These are phyloP conservation scores for Oppia nitens DNA, from an alignment of 1,140 invertebrate genomes.

Conservation along the genomic window DNA sequence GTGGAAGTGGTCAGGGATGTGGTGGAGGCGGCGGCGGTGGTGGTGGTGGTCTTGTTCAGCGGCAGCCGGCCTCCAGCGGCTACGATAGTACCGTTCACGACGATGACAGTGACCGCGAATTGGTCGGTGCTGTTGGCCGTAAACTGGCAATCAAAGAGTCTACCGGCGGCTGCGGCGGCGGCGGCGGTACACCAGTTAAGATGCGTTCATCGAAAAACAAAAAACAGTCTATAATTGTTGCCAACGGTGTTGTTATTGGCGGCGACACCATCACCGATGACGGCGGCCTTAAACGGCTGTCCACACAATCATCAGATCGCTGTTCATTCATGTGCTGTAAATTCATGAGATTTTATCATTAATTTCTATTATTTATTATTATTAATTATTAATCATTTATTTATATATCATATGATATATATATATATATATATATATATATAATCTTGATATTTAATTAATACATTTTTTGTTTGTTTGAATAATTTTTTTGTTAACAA, in stretches of 20 bases:
- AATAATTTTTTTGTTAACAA: no score
- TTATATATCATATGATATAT: no score
- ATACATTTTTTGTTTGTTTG: no score
- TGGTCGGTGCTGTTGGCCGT: background rate
- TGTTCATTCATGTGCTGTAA: background rate
- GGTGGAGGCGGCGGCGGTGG: background rate
- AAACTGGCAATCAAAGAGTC: background rate
- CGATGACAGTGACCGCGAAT: constrained; percentile 2
- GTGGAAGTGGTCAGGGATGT: background rate
- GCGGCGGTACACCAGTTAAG: background rate
- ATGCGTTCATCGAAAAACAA: background rate
- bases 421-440: no score
- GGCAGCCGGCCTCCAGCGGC: constrained; percentile 11
- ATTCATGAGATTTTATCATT: background rate
- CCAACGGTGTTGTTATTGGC: background rate
- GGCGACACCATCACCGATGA: background rate
- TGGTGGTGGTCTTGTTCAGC: background rate
- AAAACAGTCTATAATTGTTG: background rate
- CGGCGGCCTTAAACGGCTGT: background rate
- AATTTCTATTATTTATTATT: no score
- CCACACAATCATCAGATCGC: background rate
- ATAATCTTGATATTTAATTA: no score
- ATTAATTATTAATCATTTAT: no score
- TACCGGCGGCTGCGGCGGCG: no score
- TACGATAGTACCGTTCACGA: constrained; percentile 15